These are phyloP conservation scores for Clostera curtula DNA, from an alignment of 2,888 invertebrate species.

Conservation along the genomic window DNA sequence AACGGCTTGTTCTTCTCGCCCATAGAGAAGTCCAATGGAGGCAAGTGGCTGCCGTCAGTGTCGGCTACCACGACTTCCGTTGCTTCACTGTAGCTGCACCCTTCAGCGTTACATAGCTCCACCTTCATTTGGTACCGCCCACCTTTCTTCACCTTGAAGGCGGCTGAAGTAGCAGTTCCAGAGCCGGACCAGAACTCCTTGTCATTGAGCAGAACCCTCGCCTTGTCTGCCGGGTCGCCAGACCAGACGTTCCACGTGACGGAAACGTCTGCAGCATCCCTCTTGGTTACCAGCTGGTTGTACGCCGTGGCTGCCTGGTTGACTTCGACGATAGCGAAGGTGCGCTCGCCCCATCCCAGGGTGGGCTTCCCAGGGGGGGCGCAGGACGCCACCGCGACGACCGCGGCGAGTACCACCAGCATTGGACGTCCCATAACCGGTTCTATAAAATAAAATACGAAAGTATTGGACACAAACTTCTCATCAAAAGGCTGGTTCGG, in stretches of 20 bases:
- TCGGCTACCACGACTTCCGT: constrained; percentile 65
- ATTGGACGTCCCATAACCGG: constrained; percentile 49
- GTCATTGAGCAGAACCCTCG: constrained; percentile 49
- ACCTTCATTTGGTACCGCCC: constrained; percentile 62
- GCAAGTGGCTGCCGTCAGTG: constrained; percentile 67
- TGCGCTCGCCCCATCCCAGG: constrained; percentile 65
- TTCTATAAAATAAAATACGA: constrained; percentile 53
- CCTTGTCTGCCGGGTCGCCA: constrained; percentile 53
- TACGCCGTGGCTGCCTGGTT: constrained; percentile 69
- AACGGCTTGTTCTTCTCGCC: constrained; percentile 63
- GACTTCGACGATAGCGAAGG: constrained; percentile 64
- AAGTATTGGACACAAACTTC: constrained; percentile 40
- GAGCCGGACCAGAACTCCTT: constrained; percentile 57
- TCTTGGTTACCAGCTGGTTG: constrained; percentile 58
- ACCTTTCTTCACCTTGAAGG: constrained; percentile 62
- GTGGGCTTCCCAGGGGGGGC: constrained; percentile 60
- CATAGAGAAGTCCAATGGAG: constrained; percentile 52
- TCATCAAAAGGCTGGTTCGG: constrained; percentile 44
- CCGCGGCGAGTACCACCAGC: constrained; percentile 40
- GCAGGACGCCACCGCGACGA: constrained; percentile 32
- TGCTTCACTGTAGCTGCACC: constrained; percentile 54
- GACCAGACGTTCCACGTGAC: constrained; percentile 70
- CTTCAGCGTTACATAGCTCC: constrained; percentile 60
- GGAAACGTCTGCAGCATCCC: constrained; percentile 58
- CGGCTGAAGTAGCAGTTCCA: constrained; percentile 48